phyloP scores from a whole-genome alignment of 1,140 invertebrate species.

The Pissodes strobi region DNA sequence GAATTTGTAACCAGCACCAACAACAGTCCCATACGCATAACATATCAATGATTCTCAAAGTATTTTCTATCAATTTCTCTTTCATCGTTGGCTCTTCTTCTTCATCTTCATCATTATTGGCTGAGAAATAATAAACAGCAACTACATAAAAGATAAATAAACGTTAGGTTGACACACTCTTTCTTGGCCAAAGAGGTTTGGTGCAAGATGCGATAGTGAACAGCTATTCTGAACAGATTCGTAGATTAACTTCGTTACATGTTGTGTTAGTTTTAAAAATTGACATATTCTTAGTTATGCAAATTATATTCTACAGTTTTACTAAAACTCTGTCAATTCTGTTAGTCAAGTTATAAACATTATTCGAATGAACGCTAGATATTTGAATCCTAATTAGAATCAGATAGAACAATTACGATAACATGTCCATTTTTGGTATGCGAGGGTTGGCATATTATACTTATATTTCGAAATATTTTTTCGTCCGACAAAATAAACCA shows the following conservation, averaged over 20 bases:
- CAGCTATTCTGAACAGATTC: conserved; percentile 50
- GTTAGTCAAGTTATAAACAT: too few relatives aligned
- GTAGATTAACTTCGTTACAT: conserved; percentile 48
- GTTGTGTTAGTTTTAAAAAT: too few relatives aligned
- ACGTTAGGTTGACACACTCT: conserved; percentile 66
- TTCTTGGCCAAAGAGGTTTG: conserved; percentile 66
- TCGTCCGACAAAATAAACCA: too few relatives aligned
- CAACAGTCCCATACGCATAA: conserved; percentile 98
- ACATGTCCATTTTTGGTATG: too few relatives aligned
- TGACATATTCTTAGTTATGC: too few relatives aligned
- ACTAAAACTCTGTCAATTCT: too few relatives aligned
- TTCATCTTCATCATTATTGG: conserved; percentile 72
- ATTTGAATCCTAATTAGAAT: too few relatives aligned
- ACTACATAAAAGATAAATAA: conserved; percentile 76
- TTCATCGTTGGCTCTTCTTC: conserved; percentile 87
- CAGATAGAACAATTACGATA: too few relatives aligned
- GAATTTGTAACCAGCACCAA: conserved; percentile 86
- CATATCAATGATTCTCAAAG: conserved; percentile 83
- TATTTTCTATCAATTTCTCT: conserved; percentile 76
- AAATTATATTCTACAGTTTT: too few relatives aligned
- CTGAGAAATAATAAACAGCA: conserved; percentile 91
- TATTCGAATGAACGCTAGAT: too few relatives aligned
- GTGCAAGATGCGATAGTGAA: conserved; percentile 51
- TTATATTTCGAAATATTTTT: too few relatives aligned
- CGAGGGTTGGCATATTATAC: too few relatives aligned